Conservation (phyloP, 2,888 invertebrate genomes). For the Gibbula magus region DNA sequence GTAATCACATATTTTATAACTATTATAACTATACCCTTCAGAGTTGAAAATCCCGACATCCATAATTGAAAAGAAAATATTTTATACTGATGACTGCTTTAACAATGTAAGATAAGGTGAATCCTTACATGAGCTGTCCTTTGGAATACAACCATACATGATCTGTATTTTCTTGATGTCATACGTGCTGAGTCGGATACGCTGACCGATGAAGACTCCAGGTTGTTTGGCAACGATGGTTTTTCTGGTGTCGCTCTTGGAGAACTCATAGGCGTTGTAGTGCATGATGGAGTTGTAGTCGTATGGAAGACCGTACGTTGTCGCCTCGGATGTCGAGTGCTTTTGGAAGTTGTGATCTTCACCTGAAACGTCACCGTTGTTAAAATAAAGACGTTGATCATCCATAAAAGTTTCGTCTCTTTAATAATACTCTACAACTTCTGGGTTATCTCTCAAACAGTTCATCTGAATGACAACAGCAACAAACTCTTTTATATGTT, state of each 20-base stretch:
- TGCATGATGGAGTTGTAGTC: slow-evolving; percentile 88
- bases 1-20: too few relatives aligned
- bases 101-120: too few relatives aligned
- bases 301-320: slow-evolving; percentile 78
- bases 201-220: slow-evolving; percentile 79
- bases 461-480: too few relatives aligned
- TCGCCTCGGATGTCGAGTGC: slow-evolving; percentile 43
- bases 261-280: slow-evolving; percentile 79
- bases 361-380: slow-evolving; percentile 34
- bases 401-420: too few relatives aligned
- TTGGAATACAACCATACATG: slow-evolving; percentile 70
- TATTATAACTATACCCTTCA: too few relatives aligned
- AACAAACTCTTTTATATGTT: too few relatives aligned
- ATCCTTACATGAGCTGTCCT: neutral
- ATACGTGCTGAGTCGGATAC: slow-evolving; percentile 71
- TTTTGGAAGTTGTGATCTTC: slow-evolving; percentile 55
- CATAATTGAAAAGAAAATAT: too few relatives aligned
- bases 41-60: too few relatives aligned
- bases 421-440: too few relatives aligned
- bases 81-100: too few relatives aligned
- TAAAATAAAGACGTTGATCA: too few relatives aligned
- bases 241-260: slow-evolving; percentile 75
- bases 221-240: slow-evolving; percentile 76
- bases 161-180: slow-evolving; percentile 75
- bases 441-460: too few relatives aligned